phyloP scores from a whole-genome alignment of 92 coral and sea anemone species.

The Umimayanthus kanabou region DNA sequence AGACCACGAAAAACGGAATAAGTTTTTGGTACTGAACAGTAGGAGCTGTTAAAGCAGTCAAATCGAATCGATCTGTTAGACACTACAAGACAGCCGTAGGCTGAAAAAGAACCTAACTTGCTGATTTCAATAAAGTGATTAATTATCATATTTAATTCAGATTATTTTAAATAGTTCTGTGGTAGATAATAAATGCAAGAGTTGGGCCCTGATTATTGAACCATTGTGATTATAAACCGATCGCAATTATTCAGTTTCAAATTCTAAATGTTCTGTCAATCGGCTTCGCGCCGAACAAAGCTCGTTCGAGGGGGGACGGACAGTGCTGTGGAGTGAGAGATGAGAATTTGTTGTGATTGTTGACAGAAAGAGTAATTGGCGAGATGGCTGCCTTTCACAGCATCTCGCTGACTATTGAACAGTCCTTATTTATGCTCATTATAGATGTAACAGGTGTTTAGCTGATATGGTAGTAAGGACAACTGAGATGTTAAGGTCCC shows the following conservation, averaged over 20 bases:
- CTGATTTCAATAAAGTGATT: neutral
- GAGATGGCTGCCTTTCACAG: neutral
- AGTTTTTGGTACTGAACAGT: neutral
- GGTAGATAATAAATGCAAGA: slow-evolving; percentile 2
- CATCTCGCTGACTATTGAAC: slow-evolving; percentile 7
- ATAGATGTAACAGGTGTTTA: neutral
- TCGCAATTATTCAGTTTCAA: neutral
- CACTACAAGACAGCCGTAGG: slow-evolving; percentile 4
- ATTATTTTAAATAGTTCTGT: neutral
- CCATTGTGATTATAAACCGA: neutral
- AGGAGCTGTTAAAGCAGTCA: slow-evolving; percentile 4
- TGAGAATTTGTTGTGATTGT: neutral
- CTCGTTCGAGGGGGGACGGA: neutral
- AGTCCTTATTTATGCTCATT: slow-evolving; percentile 34
- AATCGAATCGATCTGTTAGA: neutral
- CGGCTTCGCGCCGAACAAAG: neutral
- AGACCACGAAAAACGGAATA: neutral
- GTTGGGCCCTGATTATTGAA: neutral
- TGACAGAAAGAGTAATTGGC: slow-evolving; percentile 5
- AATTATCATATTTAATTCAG: slow-evolving; percentile 28
- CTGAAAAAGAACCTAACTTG: slow-evolving; percentile 2
- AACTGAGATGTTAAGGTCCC: slow-evolving; percentile 26
- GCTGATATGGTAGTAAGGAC: slow-evolving; percentile 2
- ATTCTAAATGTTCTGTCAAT: neutral
- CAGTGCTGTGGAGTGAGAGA: neutral